A percentile compares a stretch with the other conserved stretches of the same genome.
Conservation (phyloP, 2,797 vertebrate genomes). For the Myotis myotis region DNA sequence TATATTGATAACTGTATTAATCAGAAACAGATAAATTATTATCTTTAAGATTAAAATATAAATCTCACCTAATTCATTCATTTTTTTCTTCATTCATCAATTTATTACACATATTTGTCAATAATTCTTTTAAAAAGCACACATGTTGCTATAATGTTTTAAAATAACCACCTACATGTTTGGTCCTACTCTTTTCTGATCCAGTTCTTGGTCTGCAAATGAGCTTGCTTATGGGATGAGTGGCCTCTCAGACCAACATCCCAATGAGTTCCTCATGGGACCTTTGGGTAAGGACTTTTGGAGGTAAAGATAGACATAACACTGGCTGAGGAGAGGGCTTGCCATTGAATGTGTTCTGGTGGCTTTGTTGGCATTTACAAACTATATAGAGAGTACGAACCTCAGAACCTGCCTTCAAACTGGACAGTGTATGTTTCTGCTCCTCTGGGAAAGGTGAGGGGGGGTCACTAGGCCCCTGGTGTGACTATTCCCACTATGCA, state of each 20-base stretch:
- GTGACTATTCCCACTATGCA: fast-evolving
- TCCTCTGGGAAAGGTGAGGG: fast-evolving
- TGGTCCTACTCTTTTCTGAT: neutral
- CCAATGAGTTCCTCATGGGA: neutral
- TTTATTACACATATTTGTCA: neutral
- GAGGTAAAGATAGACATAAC: fast-evolving
- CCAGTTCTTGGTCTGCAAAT: neutral
- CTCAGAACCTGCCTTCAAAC: neutral
- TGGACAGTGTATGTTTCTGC: fast-evolving
- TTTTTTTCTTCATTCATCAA: neutral
- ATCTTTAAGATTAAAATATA: neutral
- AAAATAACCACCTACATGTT: fast-evolving
- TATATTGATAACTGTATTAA: neutral
- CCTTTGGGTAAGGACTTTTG: neutral
- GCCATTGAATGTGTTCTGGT: neutral
- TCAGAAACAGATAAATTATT: neutral
- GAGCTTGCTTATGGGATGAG: fast-evolving
- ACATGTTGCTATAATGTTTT: neutral
- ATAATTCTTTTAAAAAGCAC: neutral
- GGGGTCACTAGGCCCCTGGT: fast-evolving
- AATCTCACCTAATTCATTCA: neutral
- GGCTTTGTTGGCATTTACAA: neutral
- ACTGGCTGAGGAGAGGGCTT: too few species aligned
- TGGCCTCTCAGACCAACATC: neutral
- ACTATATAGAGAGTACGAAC: neutral